Evolutionary conservation across 2,113 vertebrate genomes (phyloP).

Genomic region (Notothenia rossii): DNA sequence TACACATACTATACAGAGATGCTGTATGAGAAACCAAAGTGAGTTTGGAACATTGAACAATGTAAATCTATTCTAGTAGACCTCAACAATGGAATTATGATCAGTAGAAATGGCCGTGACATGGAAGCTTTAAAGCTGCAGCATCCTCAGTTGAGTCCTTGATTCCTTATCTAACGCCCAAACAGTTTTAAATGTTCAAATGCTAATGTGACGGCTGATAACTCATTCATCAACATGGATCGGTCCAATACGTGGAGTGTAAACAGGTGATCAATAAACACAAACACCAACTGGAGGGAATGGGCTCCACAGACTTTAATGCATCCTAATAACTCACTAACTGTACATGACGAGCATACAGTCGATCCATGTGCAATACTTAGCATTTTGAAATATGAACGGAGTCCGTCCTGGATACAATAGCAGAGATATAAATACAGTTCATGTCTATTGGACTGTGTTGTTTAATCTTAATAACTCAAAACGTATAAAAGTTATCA

Average conservation of each 20-base stretch:
- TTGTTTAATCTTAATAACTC: constrained; percentile 66
- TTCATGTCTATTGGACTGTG: constrained; percentile 57
- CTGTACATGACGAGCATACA: constrained; percentile 49
- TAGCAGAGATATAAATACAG: constrained; percentile 71
- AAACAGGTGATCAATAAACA: not conserved
- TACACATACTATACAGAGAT: no score
- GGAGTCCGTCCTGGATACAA: constrained; percentile 49
- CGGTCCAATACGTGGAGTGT: not conserved
- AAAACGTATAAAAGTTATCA: constrained; percentile 77
- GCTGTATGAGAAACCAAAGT: no score
- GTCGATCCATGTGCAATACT: constrained; percentile 43
- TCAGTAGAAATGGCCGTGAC: no score
- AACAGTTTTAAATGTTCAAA: no score
- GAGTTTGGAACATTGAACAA: no score
- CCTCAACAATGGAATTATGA: no score
- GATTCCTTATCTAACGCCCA: no score
- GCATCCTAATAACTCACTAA: constrained; percentile 42
- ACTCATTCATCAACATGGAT: no score
- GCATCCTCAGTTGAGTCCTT: not conserved
- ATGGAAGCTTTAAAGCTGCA: no score
- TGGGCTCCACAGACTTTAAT: constrained; percentile 70
- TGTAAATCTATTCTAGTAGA: no score
- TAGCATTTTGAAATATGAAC: constrained; percentile 51
- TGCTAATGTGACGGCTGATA: no score
- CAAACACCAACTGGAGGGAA: not conserved